phyloP scores from a whole-genome alignment of 2,888 invertebrate genomes.

The Sphinx pinastri region DNA sequence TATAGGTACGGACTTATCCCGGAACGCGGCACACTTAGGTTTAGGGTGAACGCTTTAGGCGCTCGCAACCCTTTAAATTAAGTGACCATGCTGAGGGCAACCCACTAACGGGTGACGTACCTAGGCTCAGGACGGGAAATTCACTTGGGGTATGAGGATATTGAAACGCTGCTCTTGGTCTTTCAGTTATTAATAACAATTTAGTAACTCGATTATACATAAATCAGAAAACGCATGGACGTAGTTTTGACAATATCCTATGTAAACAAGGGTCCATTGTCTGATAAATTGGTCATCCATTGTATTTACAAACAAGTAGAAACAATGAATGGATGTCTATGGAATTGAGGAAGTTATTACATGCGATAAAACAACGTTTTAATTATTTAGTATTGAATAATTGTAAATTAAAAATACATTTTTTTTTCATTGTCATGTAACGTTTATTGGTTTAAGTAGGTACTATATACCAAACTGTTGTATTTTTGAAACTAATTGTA shows the following conservation, averaged over 20 bases:
- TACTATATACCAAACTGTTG: too few relatives aligned
- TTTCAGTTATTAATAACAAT: too few relatives aligned
- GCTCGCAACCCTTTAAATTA: too few relatives aligned
- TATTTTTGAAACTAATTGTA: too few relatives aligned
- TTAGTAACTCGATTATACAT: neutral
- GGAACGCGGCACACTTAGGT: too few relatives aligned
- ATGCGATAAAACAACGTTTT: constrained; percentile 22
- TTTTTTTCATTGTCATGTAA: neutral
- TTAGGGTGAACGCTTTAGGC: too few relatives aligned
- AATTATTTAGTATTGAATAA: constrained; percentile 24
- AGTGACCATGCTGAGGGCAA: too few relatives aligned
- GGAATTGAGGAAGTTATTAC: constrained; percentile 61
- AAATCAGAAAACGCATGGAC: neutral
- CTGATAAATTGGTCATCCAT: constrained; percentile 54
- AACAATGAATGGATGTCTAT: constrained; percentile 57
- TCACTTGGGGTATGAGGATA: too few relatives aligned
- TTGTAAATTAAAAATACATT: neutral
- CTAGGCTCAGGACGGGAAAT: too few relatives aligned
- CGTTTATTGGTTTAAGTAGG: neutral
- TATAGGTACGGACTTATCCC: too few relatives aligned
- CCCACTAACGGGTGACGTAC: too few relatives aligned
- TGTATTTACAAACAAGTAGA: constrained; percentile 66
- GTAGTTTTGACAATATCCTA: constrained; percentile 45
- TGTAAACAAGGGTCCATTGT: constrained; percentile 75
- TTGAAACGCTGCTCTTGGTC: too few relatives aligned